Conservation (phyloP, 1,140 invertebrate species). For the Bursaphelenchus mucronatus region DNA sequence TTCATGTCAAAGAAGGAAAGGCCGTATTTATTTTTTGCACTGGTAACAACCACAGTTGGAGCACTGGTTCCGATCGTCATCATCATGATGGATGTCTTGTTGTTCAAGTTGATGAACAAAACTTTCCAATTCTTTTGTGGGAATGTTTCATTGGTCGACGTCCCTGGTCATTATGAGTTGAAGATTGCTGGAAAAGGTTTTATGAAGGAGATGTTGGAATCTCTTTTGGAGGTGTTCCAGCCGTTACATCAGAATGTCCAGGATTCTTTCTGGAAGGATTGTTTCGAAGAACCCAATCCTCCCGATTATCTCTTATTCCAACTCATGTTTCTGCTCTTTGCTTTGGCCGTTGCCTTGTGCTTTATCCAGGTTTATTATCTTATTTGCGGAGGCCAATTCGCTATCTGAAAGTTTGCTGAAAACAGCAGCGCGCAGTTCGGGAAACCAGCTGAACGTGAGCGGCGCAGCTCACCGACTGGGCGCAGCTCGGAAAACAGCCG, state of each 20-base stretch:
- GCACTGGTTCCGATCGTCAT: conserved; percentile 30
- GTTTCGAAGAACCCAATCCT: conserved; percentile 38
- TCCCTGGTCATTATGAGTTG: conserved; percentile 36
- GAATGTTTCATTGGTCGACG: conserved; percentile 28
- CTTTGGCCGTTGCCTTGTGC: conserved; percentile 20
- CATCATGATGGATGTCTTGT: conserved; percentile 28
- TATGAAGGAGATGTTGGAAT: conserved; percentile 31
- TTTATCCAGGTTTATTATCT: conserved; percentile 29
- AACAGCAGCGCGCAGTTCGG: too few species aligned
- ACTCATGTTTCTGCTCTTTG: conserved; percentile 45
- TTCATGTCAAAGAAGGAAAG: conserved; percentile 29
- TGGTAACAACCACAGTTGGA: conserved; percentile 30
- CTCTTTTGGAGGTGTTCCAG: conserved; percentile 34
- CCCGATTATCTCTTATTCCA: conserved; percentile 44
- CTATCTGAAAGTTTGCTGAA: too few species aligned
- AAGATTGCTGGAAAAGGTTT: conserved; percentile 46
- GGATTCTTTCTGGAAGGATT: conserved; percentile 36
- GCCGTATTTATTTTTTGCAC: conserved; percentile 9
- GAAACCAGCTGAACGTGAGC: too few species aligned
- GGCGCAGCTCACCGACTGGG: too few species aligned
- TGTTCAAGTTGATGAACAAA: conserved; percentile 25
- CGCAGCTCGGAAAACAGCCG: too few species aligned
- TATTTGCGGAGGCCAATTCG: too few species aligned
- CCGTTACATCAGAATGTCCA: conserved; percentile 29
- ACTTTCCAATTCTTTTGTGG: conserved; percentile 34